phyloP scores from a whole-genome alignment of 2,888 invertebrate genomes.

The Leistus spinibarbis region DNA sequence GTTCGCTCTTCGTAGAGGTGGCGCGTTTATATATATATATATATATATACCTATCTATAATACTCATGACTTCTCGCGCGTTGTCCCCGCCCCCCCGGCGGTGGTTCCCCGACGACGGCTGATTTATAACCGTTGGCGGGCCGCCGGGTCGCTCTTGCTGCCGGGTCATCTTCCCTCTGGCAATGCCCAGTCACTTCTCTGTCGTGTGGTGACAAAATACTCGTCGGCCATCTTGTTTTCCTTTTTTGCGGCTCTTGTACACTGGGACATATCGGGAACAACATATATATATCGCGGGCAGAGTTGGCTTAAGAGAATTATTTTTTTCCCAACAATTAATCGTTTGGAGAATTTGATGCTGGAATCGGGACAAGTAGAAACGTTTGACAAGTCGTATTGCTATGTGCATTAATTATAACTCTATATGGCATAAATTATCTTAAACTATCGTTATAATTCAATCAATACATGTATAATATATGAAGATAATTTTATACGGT shows the following conservation, averaged over 20 bases:
- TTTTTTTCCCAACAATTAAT: background rate
- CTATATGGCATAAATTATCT: too few relatives aligned
- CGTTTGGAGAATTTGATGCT: too few relatives aligned
- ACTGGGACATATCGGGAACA: slow-evolving; percentile 13
- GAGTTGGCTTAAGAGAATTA: background rate
- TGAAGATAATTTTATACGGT: too few relatives aligned
- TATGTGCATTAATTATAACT: too few relatives aligned
- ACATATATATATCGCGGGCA: slow-evolving; percentile 21
- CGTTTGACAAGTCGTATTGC: too few relatives aligned
- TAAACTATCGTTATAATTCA: too few relatives aligned
- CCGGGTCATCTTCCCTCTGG: slow-evolving; percentile 8
- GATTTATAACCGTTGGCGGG: slow-evolving; percentile 18
- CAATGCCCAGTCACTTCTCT: background rate
- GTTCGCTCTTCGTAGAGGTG: background rate
- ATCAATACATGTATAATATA: too few relatives aligned
- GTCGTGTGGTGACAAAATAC: slow-evolving; percentile 18
- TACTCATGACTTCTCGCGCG: background rate
- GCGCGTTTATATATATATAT: too few relatives aligned
- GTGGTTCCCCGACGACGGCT: background rate
- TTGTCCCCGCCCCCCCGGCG: background rate
- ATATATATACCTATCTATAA: background rate
- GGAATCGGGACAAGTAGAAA: too few relatives aligned
- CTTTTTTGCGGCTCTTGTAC: slow-evolving; percentile 16
- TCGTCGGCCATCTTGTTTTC: slow-evolving; percentile 31
- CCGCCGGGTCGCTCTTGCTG: background rate